These are phyloP conservation scores for Astatoreochromis straeleni DNA, from an alignment of 2,113 vertebrate species.

Conservation along the genomic window DNA sequence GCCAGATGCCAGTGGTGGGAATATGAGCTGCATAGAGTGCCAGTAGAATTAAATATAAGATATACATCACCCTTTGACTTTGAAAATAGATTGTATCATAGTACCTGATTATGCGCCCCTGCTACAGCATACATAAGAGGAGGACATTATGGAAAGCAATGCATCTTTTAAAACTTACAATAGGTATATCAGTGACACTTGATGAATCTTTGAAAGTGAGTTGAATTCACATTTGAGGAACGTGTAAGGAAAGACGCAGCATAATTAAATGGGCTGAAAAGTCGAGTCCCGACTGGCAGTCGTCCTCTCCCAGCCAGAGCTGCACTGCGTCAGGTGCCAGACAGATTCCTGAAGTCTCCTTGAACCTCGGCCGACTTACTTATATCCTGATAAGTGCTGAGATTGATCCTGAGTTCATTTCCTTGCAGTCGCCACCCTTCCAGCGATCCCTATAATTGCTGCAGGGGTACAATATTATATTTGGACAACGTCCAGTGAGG, in stretches of 20 bases:
- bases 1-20: slow-evolving; percentile 1
- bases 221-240: not conserved
- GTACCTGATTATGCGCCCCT: not conserved
- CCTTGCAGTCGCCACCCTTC: slow-evolving; percentile 21
- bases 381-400: slow-evolving; percentile 49
- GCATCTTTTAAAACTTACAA: not conserved
- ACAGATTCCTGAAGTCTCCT: slow-evolving; percentile 48
- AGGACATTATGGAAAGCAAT: not conserved
- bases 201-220: not conserved
- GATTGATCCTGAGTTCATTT: slow-evolving; percentile 56
- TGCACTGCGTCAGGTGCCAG: slow-evolving; percentile 24
- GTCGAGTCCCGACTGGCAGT: not conserved
- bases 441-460: slow-evolving; percentile 54
- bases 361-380: slow-evolving; percentile 44
- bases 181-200: not conserved
- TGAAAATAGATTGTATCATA: slow-evolving; percentile 26
- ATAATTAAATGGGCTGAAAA: not conserved
- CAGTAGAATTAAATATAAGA: slow-evolving; percentile 21
- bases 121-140: not conserved
- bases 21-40: not conserved
- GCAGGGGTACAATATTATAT: slow-evolving; percentile 50
- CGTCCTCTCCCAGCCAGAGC: not conserved
- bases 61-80: slow-evolving; percentile 26
- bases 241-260: not conserved
- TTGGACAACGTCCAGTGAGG: slow-evolving; percentile 57